Base-by-base conservation (phyloP, 2,888 invertebrate species). In the Caenorhabditis macrosperma region DNA sequence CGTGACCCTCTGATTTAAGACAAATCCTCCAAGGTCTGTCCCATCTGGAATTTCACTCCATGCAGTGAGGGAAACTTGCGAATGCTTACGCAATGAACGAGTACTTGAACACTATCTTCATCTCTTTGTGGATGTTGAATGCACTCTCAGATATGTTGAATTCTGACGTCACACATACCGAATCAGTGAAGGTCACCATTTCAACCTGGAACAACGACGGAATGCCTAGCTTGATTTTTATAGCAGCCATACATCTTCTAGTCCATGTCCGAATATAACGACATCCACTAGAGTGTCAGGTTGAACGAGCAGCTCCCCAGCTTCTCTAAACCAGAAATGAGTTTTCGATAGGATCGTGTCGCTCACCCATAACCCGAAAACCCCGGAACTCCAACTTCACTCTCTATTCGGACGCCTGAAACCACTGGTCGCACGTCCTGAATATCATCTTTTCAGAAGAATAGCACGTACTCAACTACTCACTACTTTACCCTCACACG, bases 171-270 rank as follows among this genome's bases (percentile, higher is more conserved):
- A 81, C 48, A 67, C 89, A 89, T 12, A 83, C 81, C 0, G 87
- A 85, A 55, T 84, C 86, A 2, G 84, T 82, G 60, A 86, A 83
- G 0, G 82, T 67, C 7, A 86, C 75, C 57, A 83, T 88, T 33
- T 88, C 89, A 28, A 88, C 81, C 72, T 84, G 41, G 41, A 82
- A 61, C 22, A 2, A 20, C 5, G 22, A 22, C 2, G 1, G 28
- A 22, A 7, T 30, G 6, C 10, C 33, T 33, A 7, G 33, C 17
- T 50, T 12, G 22, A 30, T 55, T 20, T 17, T 4, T 55, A n/a
- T n/a, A n/a, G n/a, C n/a, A n/a, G n/a, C n/a, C n/a, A n/a, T 59
- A 89, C 85, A 71, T 88, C 85, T 81, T 90, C 88, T 24, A 89
- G 52, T 69, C 85, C 87, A 77, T 84, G 82, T 1, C 89, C 89